Evolutionary conservation across 2,797 vertebrate species (phyloP), one percentile per base, ranked within the genome.

Genomic region (Xiphorhynchus erythropygius): DNA sequence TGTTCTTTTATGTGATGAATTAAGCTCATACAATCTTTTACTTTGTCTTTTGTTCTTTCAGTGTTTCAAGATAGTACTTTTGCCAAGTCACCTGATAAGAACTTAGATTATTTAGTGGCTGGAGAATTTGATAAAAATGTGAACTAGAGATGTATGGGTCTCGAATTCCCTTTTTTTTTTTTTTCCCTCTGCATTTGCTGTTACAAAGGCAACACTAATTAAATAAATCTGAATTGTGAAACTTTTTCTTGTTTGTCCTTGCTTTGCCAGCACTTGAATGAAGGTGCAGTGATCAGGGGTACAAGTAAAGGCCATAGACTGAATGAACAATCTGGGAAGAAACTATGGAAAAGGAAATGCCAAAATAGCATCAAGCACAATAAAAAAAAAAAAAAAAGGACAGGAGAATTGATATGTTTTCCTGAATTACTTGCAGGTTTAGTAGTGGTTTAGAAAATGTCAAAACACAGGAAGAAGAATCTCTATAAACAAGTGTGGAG

Each of bases 391-490:
- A 50, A 50, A 92, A 91, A 67, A 83, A 67, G 42, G 65, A 81
- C 81, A 90, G 56, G 32, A 90, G 70, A 89, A 77, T 63, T 79
- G 35, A 79, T 84, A 84, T 46, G 78, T 93, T 96, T 91, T 95
- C 52, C 37, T 91, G 82, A 89, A 93, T 87, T 87, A 30, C 82
- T 85, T 63, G 7, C 41, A 93, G 63, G 60, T 83, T 95, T 92
- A 89, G 22, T 70, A 56, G 52, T 74, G 44, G 30, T 47, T 73
- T 93, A 89, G 32, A 82, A 82, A 47, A 85, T 60, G 33, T 87
- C 84, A 93, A 95, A 96, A 92, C 89, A 90, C 94, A 91, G 91
- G 84, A 96, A 94, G 89, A 83, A 91, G 56, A 75, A 84, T 69
- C 81, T 56, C 56, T 39, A 53, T 87, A 95, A 95, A 94, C 89